Base-by-base conservation (phyloP, 2,888 invertebrate species). In the Leptarthrus brevirostris region DNA sequence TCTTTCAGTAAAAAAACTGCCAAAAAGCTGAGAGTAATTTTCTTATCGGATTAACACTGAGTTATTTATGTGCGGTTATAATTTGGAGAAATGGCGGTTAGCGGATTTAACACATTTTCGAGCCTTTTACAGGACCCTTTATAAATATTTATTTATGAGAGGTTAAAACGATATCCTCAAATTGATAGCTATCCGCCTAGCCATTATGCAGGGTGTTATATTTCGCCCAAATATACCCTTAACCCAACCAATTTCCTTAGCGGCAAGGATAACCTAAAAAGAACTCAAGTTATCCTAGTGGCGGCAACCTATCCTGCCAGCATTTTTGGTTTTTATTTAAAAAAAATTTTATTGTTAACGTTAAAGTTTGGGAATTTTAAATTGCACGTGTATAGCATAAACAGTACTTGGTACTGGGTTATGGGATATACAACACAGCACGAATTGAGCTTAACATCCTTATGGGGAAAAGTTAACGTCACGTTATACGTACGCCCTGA, bases 121-220 rank as follows among this genome's bases (percentile, higher is more conserved):
- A 40, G 20, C 40, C 18, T 18, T 36, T 36, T 20, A 8, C 3
- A 20, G 30, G 44, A 14, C 61, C 61, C 61, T n/a, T 36, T 20
- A 40, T 61, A 61, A 61, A 61, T 61, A 36, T 61, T 20, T 61
- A 61, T 61, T 61, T 40, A 61, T 20, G 61, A 61, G 22, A 61
- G 61, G 61, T 12, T 61, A 40, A 61, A 61, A 36, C 61, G 61
- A 61, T 61, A 36, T 36, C 56, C 40, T 61, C 20, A 61, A 61
- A 36, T 61, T 61, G 40, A 61, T 61, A 30, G 20, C 44, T n/a
- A 8, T 44, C 44, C 44, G 12, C 40, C n/a, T 12, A 22, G 1
- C 2, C 24, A n/a, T 8, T n/a, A 22, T 18, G 10, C 22, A 34
- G 16, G 16, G 36, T 6, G 2, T 3, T 18, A n/a, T 61, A 18